Evolutionary conservation across 2,888 invertebrate species (phyloP).

Genomic region (Caenorhabditis sp.): DNA sequence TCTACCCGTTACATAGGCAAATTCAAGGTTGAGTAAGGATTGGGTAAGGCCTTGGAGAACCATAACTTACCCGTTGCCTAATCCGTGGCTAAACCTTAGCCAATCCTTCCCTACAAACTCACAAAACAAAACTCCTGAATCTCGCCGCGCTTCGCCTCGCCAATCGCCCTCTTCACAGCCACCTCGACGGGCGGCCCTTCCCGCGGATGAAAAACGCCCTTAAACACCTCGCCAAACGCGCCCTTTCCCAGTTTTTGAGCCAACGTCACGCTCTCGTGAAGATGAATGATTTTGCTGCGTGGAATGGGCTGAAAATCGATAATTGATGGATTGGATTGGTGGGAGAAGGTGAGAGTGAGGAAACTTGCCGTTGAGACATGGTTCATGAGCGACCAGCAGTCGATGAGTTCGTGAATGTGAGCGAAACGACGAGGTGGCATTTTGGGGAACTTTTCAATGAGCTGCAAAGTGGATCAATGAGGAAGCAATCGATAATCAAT

Average conservation of each 20-base stretch:
- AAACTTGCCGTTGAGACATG: conserved; percentile 6
- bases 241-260: conserved; percentile 14
- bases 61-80: too few species aligned
- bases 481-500: too few species aligned
- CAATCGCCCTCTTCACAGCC: conserved; percentile 29
- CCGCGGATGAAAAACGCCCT: conserved; percentile 1
- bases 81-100: too few species aligned
- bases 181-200: conserved; percentile 11
- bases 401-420: conserved; percentile 20
- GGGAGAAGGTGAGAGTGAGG: neutral
- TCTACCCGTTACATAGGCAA: too few species aligned
- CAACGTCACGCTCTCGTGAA: conserved; percentile 9
- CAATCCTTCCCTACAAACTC: too few species aligned
- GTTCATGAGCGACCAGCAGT: conserved; percentile 19
- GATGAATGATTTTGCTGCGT: neutral
- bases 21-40: too few species aligned
- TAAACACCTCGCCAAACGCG: conserved; percentile 47
- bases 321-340: neutral
- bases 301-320: conserved; percentile 13
- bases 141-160: neutral
- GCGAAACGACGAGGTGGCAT: neutral
- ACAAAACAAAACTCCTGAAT: conserved; percentile 22
- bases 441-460: conserved; percentile 13
- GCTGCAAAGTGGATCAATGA: too few species aligned
- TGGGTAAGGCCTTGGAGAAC: too few species aligned